Base-by-base conservation (phyloP, 2,888 invertebrate genomes). In the Pteria penguin region DNA sequence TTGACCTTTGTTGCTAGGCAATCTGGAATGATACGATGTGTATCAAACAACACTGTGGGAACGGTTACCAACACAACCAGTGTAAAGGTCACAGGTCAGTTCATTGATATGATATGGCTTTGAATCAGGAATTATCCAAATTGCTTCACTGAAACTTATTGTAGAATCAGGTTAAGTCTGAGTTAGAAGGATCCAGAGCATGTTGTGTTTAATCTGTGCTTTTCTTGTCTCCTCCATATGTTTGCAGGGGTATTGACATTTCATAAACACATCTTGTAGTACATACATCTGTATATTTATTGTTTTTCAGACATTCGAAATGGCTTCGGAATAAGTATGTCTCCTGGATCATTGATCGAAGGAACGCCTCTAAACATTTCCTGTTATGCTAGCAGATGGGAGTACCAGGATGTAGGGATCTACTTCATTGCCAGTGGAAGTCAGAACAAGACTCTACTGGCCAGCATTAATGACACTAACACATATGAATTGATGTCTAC, bases 381-480 rank as follows among this genome's bases (percentile, higher is more conserved):
- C 1, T 76, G 76, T 29, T 67, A 76, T 11, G 86, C 84, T 22
- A 87, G 82, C 69, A 27, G 80, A 8, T 82, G 83, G 83, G 83
- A 83, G 27, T 86, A 82, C 62, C 61, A 72, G 1, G 61, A 78
- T 45, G 65, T 86, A 11, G 72, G 71, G 2, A 60, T 84, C 1
- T 67, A 61, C 58, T 81, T 79, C 54, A 32, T 66, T 1, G 72
- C 77, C 8, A 29, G 2, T 26, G 63, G 22, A 8, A 62, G 57
- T 45, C 27, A 18, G 14, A 69, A 55, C 14, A 24, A 31, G 31
- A 36, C 55, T 32, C 52, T 18, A 14, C 54, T 67, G 55, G n/a
- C 52, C 0, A 8, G 24, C 2, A 54, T 29, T 11, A 67, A 67
- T 32, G 27, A 27, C 18, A 67, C 67, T 4, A 5, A 67, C 22